Evolutionary conservation across 2,113 vertebrate genomes (phyloP), one percentile per base, ranked within the genome.

Genomic region (Corvus hawaiiensis): DNA sequence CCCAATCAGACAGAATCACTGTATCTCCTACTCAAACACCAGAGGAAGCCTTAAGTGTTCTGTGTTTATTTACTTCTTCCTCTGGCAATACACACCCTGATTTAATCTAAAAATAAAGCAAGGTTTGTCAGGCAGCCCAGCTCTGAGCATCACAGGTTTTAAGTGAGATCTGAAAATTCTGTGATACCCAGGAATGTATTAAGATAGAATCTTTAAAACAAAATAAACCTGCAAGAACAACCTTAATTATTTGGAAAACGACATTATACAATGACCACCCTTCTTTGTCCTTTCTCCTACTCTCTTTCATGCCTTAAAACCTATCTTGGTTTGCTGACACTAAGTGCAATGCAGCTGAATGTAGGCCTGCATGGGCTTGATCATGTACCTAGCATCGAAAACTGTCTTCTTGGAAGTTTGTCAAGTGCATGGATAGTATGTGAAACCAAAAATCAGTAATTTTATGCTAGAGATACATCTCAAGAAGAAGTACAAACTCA

Each of bases 81-180:
- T 67, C 33, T 81, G 61, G 88, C 66, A 93, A 90, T 44, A 90
- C 13, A 62, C 37, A 94, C 39, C 19, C 44, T 77, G 43, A 58
- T 74, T 92, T 84, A 3, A 59, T 28, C 67, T 84, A 84, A 96
- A 96, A 96, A 94, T 77, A 81, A 78, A 88, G 37, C 26, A 58
- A 72, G 19, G 68, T 80, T 76, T 82, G 48, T 78, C 89, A 92
- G 58, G 84, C 59, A 85, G 84, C 62, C n/a, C 55, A 56, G 64
- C 41, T 91, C 56, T 35, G 48, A 83, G 37, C 41, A 90, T 33
- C 44, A 61, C 32, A 69, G 59, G 22, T 63, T 94, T 86, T 75
- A 82, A 88, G 59, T 43, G 43, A 93, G 67, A 79, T 33, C 21
- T 88, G 56, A 77, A 93, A 92, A 89, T 43, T 90, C 68, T 81